phyloP scores from a whole-genome alignment of 2,797 vertebrate species.

The Catamblyrhynchus diadema region DNA sequence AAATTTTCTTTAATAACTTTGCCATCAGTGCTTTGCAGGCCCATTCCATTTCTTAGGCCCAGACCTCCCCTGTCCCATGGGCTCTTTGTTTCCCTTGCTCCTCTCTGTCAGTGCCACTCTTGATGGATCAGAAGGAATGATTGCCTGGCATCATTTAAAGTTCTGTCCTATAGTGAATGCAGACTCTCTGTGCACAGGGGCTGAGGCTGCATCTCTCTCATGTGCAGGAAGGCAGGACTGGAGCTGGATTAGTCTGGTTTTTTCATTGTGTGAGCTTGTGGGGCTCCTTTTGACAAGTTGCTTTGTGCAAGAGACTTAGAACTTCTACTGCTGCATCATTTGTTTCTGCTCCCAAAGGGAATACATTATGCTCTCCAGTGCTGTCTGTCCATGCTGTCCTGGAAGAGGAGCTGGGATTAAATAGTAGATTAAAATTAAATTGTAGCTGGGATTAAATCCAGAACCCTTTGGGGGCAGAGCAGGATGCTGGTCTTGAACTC shows the following conservation, averaged over 20 bases:
- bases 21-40: neutral
- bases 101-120: neutral
- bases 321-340: neutral
- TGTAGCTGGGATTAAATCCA: neutral
- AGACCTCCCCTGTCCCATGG: neutral
- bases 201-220: rapidly evolving
- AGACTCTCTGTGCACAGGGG: neutral
- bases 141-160: neutral
- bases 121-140: neutral
- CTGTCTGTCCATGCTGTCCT: neutral
- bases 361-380: neutral
- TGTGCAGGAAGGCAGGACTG: neutral
- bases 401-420: neutral
- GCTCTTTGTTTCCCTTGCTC: neutral
- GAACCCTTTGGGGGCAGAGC: neutral
- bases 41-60: neutral
- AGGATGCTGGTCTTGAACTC: neutral
- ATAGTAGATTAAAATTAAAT: neutral
- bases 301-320: neutral
- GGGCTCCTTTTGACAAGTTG: neutral
- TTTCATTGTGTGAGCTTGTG: neutral
- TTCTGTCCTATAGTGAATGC: neutral
- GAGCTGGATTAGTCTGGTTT: neutral
- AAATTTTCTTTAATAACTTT: neutral
- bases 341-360: neutral